Conservation (phyloP, 2,113 vertebrate species). For the Cynoglossus semilaevis region DNA sequence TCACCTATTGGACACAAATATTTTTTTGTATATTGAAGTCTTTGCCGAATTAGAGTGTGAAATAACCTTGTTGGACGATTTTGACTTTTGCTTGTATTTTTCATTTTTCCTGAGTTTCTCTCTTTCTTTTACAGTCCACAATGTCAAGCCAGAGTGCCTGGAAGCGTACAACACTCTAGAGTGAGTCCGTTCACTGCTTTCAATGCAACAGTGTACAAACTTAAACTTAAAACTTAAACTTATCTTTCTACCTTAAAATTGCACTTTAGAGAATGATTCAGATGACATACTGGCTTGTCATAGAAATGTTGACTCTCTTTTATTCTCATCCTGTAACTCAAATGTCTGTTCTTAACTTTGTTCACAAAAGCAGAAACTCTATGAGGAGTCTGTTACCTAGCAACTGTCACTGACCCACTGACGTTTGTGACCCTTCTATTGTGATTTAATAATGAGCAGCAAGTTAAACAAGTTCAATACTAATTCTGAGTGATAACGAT, state of each 20-base stretch:
- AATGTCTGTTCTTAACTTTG: too few relatives aligned
- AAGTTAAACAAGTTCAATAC: background rate
- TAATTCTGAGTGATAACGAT: background rate
- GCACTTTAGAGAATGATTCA: background rate
- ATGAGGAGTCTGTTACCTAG: background rate
- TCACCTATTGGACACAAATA: constrained; percentile 47
- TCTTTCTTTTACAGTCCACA: constrained; percentile 83
- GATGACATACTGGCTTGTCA: background rate
- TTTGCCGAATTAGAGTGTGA: constrained; percentile 62
- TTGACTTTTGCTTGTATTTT: constrained; percentile 43
- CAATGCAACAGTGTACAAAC: background rate
- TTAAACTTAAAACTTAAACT: too few relatives aligned
- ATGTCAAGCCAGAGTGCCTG: constrained; percentile 91
- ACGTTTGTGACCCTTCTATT: too few relatives aligned
- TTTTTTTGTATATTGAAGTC: constrained; percentile 43
- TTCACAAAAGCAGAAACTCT: too few relatives aligned
- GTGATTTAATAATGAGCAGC: background rate
- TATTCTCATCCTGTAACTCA: background rate
- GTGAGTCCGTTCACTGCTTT: constrained; percentile 73
- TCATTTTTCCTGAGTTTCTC: constrained; percentile 29
- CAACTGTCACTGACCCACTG: too few relatives aligned
- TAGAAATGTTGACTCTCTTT: background rate
- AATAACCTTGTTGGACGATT: constrained; percentile 62
- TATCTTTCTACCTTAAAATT: background rate
- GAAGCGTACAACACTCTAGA: constrained; percentile 91